phyloP scores from a whole-genome alignment of 2,113 vertebrate species.

The Calyptommatus sinebrachiatus region DNA sequence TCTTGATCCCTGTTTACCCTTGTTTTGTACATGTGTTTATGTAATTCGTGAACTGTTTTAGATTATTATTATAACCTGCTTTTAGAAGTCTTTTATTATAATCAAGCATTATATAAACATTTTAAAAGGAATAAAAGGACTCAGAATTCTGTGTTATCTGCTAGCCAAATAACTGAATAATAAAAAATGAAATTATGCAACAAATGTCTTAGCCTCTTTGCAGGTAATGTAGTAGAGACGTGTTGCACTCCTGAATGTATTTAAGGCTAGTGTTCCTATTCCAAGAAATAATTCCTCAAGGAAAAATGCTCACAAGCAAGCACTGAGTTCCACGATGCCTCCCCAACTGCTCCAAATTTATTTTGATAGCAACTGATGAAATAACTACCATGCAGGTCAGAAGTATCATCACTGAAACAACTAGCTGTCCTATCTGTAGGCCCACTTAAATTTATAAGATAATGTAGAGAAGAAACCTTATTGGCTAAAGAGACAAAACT shows the following conservation, averaged over 20 bases:
- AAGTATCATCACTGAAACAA: neutral
- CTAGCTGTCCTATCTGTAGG: neutral
- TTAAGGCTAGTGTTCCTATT: neutral
- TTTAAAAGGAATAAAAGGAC: no score
- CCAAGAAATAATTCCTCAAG: neutral
- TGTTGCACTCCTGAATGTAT: neutral
- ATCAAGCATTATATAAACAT: no score
- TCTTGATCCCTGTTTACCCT: no score
- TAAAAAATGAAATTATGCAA: neutral
- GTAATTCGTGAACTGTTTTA: no score
- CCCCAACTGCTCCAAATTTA: neutral
- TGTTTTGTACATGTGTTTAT: no score
- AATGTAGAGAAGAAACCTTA: neutral
- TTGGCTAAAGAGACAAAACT: neutral
- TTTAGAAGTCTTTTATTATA: no score
- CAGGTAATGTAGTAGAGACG: neutral
- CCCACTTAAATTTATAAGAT: neutral
- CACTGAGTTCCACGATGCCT: neutral
- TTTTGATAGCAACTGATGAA: neutral
- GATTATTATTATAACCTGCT: no score
- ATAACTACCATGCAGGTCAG: neutral
- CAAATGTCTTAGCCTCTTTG: no score
- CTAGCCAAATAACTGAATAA: neutral
- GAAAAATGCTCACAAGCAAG: constrained; percentile 5
- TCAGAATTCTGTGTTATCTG: neutral